Evolutionary conservation across 2,888 invertebrate species (phyloP).

Genomic region (Nomada lathburiana): DNA sequence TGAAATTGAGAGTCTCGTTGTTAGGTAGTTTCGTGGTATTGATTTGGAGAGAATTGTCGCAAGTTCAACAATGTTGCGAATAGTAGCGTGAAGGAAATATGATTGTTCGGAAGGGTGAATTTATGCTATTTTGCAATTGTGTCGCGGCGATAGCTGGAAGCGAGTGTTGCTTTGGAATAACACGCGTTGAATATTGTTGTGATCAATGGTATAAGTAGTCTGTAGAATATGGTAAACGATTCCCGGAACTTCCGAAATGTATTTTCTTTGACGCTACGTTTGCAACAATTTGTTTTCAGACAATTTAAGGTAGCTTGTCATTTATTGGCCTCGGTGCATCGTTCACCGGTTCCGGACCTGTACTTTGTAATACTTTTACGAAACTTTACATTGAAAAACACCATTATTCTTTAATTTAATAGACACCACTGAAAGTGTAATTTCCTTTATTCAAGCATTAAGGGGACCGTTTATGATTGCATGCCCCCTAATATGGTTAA

Average conservation of each 20-base stretch:
- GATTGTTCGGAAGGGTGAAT: too few species aligned
- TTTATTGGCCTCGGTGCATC: background rate
- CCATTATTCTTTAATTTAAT: constrained; percentile 17
- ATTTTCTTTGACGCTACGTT: too few species aligned
- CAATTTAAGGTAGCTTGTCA: background rate
- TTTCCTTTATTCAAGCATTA: background rate
- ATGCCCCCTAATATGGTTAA: constrained; percentile 32
- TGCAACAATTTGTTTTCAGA: background rate
- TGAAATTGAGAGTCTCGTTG: too few species aligned
- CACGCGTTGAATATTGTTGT: too few species aligned
- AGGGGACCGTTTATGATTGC: constrained; percentile 24
- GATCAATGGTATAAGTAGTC: too few species aligned
- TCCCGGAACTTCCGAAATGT: background rate
- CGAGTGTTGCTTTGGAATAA: too few species aligned
- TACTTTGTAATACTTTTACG: background rate
- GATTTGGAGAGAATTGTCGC: too few species aligned
- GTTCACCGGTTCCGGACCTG: background rate
- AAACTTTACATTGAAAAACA: background rate
- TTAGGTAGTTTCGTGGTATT: too few species aligned
- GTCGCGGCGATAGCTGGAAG: too few species aligned
- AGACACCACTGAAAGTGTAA: background rate
- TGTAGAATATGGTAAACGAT: background rate
- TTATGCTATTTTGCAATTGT: too few species aligned
- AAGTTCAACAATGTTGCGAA: too few species aligned
- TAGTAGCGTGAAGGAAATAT: too few species aligned